Evolutionary conservation across 2,888 invertebrate genomes (phyloP), one percentile per base, ranked within the genome.

Genomic region (Taphrorychus bicolor): DNA sequence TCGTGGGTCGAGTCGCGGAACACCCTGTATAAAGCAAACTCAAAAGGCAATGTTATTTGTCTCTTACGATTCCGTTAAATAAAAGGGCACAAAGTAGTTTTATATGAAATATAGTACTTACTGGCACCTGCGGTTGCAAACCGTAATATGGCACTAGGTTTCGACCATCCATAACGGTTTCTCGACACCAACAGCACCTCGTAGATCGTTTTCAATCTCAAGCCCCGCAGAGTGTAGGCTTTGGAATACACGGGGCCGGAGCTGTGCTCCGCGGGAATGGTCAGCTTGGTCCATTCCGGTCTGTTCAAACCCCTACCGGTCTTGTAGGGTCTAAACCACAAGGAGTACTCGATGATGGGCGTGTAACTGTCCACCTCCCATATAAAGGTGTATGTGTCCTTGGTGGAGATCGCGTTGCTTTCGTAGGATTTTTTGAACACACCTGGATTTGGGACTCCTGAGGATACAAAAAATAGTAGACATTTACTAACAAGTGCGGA

Each of bases 331-430:
- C 87, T 83, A 2, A 88, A 83, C 87, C 87, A 87, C 0, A 88
- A 80, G 70, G 86, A 87, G 74, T 88, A 88, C 76, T 94, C 93
- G 74, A 90, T 89, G 57, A 94, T 89, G 0, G 91, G 88, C 24
- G 91, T 89, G 79, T 92, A 90, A 61, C 92, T 93, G 77, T 94
- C 93, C 0, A 93, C 93, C 77, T 92, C 91, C 94, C 94, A 94
- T 58, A 92, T 88, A 2, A 94, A 84, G 4, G 88, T 89, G 77
- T 90, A 92, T 21, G 88, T 83, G 58, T 81, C 81, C 69, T 86
- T 61, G 79, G 88, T 52, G 81, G 85, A 1, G 80, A 84, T 75
- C 84, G 85, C 70, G 82, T 79, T 24, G 77, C 81, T 18, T 19
- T 61, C 57, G 5, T 49, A 53, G 79, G 82, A 70, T 71, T 87